Percentiles rank a stretch among this genome's conserved stretches.
Conservation (phyloP, 2,888 invertebrate species). For the Volucella inflata region DNA sequence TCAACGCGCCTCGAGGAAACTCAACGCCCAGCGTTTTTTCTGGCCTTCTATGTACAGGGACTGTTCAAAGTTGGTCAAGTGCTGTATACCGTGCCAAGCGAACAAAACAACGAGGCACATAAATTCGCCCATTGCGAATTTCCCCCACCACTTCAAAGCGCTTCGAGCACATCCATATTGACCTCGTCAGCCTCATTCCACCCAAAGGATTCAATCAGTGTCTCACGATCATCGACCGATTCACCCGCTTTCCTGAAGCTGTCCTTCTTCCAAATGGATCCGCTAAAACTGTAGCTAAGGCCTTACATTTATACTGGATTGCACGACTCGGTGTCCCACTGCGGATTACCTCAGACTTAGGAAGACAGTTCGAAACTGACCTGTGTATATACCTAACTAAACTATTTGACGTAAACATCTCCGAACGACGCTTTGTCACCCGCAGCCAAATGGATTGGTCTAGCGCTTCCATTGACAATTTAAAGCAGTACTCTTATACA, state of each 20-base stretch:
- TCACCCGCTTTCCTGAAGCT: conserved; percentile 31
- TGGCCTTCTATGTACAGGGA: too few species aligned
- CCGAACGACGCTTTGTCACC: too few species aligned
- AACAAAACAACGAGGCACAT: conserved; percentile 16
- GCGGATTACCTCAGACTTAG: conserved; percentile 28
- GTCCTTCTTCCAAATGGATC: conserved; percentile 23
- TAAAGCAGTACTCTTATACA: too few species aligned
- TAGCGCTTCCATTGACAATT: too few species aligned
- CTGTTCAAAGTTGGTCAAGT: too few species aligned
- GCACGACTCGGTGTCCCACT: too few species aligned
- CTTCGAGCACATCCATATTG: too few species aligned
- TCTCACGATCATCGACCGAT: conserved; percentile 36
- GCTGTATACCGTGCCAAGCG: conserved; percentile 10
- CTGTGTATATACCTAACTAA: too few species aligned
- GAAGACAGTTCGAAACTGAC: conserved; percentile 16
- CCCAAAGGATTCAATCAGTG: conserved; percentile 30
- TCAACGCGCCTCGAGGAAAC: not conserved
- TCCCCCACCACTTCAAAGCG: too few species aligned
- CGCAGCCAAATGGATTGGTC: too few species aligned
- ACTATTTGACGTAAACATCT: too few species aligned
- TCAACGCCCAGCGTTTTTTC: not conserved
- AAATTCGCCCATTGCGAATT: conserved; percentile 13
- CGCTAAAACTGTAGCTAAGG: conserved; percentile 11
- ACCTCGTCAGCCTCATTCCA: conserved; percentile 17
- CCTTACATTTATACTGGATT: conserved; percentile 6